Base-by-base conservation (phyloP, 2,888 invertebrate genomes). In the Oscheius myriophilus region DNA sequence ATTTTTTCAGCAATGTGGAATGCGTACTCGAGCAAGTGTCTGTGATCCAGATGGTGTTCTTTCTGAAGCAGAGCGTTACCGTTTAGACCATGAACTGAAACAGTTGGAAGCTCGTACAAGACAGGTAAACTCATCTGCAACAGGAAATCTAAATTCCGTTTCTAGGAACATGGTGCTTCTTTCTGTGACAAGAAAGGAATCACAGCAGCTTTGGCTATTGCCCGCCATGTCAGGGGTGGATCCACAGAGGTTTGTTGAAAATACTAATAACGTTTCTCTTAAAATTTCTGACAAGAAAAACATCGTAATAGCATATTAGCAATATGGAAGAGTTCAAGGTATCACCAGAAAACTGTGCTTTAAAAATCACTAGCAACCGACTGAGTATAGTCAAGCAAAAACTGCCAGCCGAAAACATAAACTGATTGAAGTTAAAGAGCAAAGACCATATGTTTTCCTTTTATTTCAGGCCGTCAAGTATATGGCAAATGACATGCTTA, bases 171-270 rank as follows among this genome's bases (percentile, higher is more conserved):
- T 59, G 83, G 71, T 0, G 42, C 67, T 12, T 72, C 77, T 0
- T 84, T 84, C 61, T 84, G 83, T 54, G 83, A 83, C 45, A 84
- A 82, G 69, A 84, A 84, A 54, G 84, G 84, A 66, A 76, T 84
- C 23, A 80, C 81, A 12, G 82, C 78, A 0, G 82, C 82, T 14
- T 78, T 84, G 73, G 83, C 82, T 7, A 55, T 84, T 0, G 82
- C 82, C 7, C 72, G 73, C n/a, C 76, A 77, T 52, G 82, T 84
- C 26, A 71, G 77, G 42, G 82, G 82, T 23, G 84, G 84, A 62
- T 71, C 75, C 1, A 77, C 78, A 16, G 74, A 81, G 57, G 80
- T 75, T 33, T 33, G 33, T 33, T 33, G 33, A 33, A 33, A 33
- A 33, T 6, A 33, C 4, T 9, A 33, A 33, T 33, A 6, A 33